Evolutionary conservation across 2,888 invertebrate genomes (phyloP).

Genomic region (Platerodrilus igneus): DNA sequence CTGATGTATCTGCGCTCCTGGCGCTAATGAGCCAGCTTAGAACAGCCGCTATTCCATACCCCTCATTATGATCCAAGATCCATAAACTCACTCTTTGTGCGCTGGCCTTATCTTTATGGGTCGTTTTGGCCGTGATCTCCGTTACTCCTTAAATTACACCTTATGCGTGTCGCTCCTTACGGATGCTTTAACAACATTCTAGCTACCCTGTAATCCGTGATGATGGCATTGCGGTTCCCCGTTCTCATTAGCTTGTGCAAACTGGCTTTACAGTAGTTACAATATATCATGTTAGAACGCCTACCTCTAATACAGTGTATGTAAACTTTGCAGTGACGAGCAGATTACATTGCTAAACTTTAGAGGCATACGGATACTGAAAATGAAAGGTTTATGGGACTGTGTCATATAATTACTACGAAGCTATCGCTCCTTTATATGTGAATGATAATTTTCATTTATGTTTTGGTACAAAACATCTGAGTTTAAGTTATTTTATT

Average conservation of each 20-base stretch:
- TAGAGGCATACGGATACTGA: too few relatives aligned
- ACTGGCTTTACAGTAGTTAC: conserved; percentile 23
- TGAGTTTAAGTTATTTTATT: too few relatives aligned
- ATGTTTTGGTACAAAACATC: too few relatives aligned
- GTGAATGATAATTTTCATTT: too few relatives aligned
- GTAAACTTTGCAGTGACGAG: too few relatives aligned
- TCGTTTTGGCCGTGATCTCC: conserved; percentile 17
- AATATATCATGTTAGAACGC: conserved; percentile 20
- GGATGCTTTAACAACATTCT: conserved; percentile 18
- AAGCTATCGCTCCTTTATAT: too few relatives aligned
- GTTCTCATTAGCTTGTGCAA: conserved; percentile 24
- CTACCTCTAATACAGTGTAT: conserved; percentile 15
- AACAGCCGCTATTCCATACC: conserved; percentile 25
- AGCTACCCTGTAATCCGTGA: conserved; percentile 23
- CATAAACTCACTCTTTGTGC: conserved; percentile 23
- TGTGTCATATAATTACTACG: too few relatives aligned
- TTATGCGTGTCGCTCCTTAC: conserved; percentile 14
- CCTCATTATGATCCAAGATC: conserved; percentile 26
- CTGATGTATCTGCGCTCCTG: conserved; percentile 23
- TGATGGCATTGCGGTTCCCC: conserved; percentile 25
- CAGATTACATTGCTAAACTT: too few relatives aligned
- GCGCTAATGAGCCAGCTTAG: conserved; percentile 24
- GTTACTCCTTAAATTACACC: conserved; percentile 12
- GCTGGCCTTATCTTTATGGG: conserved; percentile 24
- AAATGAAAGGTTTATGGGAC: too few relatives aligned